These are phyloP conservation scores for Aphrocallistes beatrix DNA, from an alignment of 37 sponge, comb jelly and placozoan species.

Conservation along the genomic window DNA sequence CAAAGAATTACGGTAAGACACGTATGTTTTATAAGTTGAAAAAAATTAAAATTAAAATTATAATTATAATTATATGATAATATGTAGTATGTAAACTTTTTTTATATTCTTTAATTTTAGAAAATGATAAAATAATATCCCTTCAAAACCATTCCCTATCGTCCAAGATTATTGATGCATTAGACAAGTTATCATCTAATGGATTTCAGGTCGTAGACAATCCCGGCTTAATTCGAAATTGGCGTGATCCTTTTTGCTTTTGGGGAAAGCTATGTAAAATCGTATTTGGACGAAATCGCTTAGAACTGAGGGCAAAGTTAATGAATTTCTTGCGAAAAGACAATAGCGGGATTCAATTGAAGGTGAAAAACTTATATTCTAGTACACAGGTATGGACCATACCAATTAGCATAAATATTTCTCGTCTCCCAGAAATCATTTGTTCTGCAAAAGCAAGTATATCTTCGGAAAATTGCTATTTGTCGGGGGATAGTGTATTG, in stretches of 20 bases:
- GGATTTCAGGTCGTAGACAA: neutral
- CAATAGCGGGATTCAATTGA: neutral
- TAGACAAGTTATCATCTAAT: neutral
- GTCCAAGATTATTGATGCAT: neutral
- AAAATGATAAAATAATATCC: neutral
- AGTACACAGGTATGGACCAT: neutral
- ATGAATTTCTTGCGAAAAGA: neutral
- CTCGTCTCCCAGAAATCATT: neutral
- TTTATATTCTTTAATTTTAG: neutral
- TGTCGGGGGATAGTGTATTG: neutral
- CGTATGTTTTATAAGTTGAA: too few relatives aligned
- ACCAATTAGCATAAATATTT: neutral
- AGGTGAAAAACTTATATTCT: neutral
- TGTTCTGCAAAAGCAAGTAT: neutral
- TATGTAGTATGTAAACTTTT: neutral
- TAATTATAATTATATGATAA: too few relatives aligned
- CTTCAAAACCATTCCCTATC: neutral
- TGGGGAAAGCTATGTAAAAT: neutral
- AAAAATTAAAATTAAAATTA: too few relatives aligned
- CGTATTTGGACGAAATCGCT: neutral
- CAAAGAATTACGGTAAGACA: too few relatives aligned
- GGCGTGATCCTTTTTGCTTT: neutral
- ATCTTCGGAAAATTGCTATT: neutral
- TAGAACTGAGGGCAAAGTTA: neutral
- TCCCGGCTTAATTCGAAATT: neutral